These are phyloP conservation scores for Hyphantria cunea DNA, from an alignment of 1,140 invertebrate species.

Conservation along the genomic window DNA sequence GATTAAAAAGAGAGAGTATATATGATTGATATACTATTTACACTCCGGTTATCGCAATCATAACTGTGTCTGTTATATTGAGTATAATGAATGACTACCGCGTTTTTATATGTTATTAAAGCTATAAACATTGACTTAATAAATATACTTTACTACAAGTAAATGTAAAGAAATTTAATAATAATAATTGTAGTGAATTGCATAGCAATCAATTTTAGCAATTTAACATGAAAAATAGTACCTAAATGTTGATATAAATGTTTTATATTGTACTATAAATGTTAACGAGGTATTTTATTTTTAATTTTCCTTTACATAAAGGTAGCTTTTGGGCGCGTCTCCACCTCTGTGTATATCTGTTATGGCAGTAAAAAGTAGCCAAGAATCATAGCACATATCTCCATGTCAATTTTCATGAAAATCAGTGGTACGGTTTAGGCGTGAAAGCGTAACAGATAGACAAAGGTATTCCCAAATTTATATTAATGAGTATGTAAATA, in stretches of 20 bases:
- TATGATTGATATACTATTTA: constrained; percentile 7
- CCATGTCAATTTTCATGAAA: no score
- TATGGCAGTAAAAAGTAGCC: no score
- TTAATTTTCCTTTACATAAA: no score
- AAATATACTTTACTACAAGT: not conserved
- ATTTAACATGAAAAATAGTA: not conserved
- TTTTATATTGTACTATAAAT: not conserved
- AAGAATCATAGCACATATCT: no score
- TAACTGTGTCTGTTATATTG: constrained; percentile 5
- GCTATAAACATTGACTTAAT: constrained; percentile 6
- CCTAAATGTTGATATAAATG: not conserved
- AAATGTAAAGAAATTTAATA: not conserved
- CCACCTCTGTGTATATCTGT: no score
- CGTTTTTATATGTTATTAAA: constrained; percentile 4
- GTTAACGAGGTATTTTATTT: not conserved
- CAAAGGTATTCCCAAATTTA: no score
- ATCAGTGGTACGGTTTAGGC: no score
- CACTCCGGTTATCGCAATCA: constrained; percentile 7
- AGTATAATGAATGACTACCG: constrained; percentile 6
- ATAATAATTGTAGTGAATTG: no score
- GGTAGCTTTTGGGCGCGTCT: no score
- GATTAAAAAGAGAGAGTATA: constrained; percentile 22
- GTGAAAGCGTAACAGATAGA: no score
- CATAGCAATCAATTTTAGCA: not conserved
- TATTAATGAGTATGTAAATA: no score